Evolutionary conservation across 1,140 invertebrate species (phyloP), one percentile per base, ranked within the genome.

Genomic region (Sminthurides bifidus): DNA sequence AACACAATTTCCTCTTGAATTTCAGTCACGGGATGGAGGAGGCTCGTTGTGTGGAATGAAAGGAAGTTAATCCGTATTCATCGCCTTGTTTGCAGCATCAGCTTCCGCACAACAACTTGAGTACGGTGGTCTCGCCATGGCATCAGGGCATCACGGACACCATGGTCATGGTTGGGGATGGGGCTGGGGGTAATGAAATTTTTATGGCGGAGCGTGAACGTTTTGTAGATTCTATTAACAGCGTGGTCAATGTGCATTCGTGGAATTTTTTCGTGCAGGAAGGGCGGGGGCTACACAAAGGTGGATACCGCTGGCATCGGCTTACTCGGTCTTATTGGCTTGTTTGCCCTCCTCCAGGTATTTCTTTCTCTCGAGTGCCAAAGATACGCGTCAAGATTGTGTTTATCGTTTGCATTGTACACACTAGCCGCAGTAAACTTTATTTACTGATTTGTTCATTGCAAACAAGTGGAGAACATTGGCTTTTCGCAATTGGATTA

Each of bases 321-420:
- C 1, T 26, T 64, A 37, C 48, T 64, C 3, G 61, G 61, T 27
- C 52, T 64, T 12, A 37, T 64, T 2, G 61, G 61, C 23, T 38
- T 64, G 10, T 41, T 64, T 2, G 58, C 58, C 17, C 49, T 64
- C 10, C 55, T 64, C 3, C 45, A 44, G n/a, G 54, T 55, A 55
- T 29, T 41, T 15, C 23, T 17, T 17, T 8, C 23, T 8, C n/a
- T 41, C 15, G n/a, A 35, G 8, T 35, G 33, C 8, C n/a, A 10
- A 35, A 35, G n/a, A 35, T 41, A 41, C n/a, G 33, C 33, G 33
- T 8, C 8, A 10, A 35, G n/a, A 35, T 8, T 10, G 33, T 35
- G 8, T 8, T 35, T 35, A 10, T 8, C 33, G n/a, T 35, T 35
- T 35, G 8, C n/a, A 35, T n/a, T 10, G 33, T 35, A 35, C 8